Evolutionary conservation across 2,113 vertebrate species (phyloP).

Genomic region (Lophius piscatorius): DNA sequence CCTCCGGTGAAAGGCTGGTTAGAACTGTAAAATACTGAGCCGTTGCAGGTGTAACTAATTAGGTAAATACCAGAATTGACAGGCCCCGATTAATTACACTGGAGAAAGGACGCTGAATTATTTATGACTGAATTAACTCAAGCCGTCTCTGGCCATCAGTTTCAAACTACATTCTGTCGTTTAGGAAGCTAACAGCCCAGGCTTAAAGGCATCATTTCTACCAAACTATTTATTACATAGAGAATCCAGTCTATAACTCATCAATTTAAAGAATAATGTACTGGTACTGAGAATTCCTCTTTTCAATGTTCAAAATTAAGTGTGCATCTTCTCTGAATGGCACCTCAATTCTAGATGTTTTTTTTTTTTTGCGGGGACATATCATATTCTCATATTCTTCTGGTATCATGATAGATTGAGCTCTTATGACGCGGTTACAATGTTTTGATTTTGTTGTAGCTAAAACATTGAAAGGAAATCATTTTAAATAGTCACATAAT

Average conservation of each 20-base stretch:
- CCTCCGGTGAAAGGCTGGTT: constrained; percentile 31
- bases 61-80: constrained; percentile 61
- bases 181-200: constrained; percentile 14
- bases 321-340: no score
- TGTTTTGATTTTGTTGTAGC: no score
- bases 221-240: constrained; percentile 30
- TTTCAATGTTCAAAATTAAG: constrained; percentile 21
- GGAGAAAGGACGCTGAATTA: constrained; percentile 57
- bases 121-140: constrained; percentile 62
- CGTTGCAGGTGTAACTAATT: constrained; percentile 57
- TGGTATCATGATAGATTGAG: no score
- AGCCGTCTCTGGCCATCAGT: constrained; percentile 35
- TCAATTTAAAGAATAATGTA: constrained; percentile 25
- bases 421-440: no score
- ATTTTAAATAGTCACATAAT: no score
- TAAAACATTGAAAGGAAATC: no score
- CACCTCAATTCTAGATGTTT: no score
- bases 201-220: constrained; percentile 33
- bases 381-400: no score
- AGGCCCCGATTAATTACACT: constrained; percentile 55
- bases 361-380: no score
- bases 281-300: constrained; percentile 5
- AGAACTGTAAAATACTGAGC: constrained; percentile 37
- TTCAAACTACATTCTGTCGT: constrained; percentile 18
- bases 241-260: constrained; percentile 18